Conservation (phyloP, 2,888 invertebrate species). For the Noctua janthina region DNA sequence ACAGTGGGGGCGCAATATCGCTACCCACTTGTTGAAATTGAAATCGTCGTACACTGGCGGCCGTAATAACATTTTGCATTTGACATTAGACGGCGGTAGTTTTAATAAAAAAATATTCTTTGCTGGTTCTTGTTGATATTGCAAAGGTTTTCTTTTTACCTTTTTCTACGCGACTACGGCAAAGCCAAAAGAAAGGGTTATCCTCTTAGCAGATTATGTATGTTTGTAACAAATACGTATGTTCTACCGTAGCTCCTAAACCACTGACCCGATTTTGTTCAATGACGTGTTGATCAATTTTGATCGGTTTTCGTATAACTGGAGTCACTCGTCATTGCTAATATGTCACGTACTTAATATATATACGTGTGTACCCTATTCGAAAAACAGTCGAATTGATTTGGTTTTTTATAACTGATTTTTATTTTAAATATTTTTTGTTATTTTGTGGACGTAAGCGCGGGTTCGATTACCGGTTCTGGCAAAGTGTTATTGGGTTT, state of each 20-base stretch:
- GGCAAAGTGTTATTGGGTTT: no score
- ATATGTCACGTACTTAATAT: background rate
- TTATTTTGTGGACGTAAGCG: no score
- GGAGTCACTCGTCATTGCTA: no score
- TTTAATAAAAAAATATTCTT: slow-evolving; percentile 70
- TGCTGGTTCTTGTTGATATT: slow-evolving; percentile 33
- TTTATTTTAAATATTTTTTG: no score
- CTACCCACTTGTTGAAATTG: slow-evolving; percentile 82
- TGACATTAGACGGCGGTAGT: slow-evolving; percentile 73
- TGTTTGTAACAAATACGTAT: background rate
- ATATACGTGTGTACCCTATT: background rate
- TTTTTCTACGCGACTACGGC: background rate
- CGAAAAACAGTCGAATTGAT: no score
- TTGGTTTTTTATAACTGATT: no score
- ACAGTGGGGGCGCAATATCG: slow-evolving; percentile 70
- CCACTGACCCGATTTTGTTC: background rate
- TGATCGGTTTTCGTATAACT: no score
- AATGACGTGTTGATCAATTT: background rate
- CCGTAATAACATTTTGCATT: slow-evolving; percentile 78
- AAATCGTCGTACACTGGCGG: slow-evolving; percentile 68
- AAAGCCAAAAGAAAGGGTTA: background rate
- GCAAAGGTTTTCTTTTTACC: slow-evolving; percentile 4
- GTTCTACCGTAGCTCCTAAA: background rate
- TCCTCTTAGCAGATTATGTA: background rate
- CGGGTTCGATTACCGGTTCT: no score